These are phyloP conservation scores for Hypsopygia costalis DNA, from an alignment of 2,888 invertebrate species.

Conservation along the genomic window DNA sequence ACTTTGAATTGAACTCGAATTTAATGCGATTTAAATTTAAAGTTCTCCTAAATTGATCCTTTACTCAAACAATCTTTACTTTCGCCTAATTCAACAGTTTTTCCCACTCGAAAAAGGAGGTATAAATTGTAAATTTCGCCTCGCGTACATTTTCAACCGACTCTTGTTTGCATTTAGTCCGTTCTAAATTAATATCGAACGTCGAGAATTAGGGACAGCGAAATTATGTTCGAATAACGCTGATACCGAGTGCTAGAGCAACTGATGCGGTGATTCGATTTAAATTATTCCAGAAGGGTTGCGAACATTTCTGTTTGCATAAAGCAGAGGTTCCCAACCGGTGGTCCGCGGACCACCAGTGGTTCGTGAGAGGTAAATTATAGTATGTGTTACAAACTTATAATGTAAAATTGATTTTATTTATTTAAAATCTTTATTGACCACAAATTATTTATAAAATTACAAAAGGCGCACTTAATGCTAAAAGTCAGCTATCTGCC, in stretches of 20 bases:
- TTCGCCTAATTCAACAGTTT: slow-evolving; percentile 49
- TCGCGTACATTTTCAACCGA: slow-evolving; percentile 31
- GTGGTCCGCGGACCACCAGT: no score
- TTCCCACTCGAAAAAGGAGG: slow-evolving; percentile 34
- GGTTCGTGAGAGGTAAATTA: no score
- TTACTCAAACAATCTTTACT: slow-evolving; percentile 48
- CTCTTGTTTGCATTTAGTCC: slow-evolving; percentile 41
- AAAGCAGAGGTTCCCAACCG: no score
- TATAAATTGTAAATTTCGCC: slow-evolving; percentile 35
- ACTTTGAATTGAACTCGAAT: slow-evolving; percentile 15
- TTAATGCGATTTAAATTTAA: slow-evolving; percentile 33
- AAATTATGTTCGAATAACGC: slow-evolving; percentile 36
- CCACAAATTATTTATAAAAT: no score
- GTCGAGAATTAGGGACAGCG: slow-evolving; percentile 39
- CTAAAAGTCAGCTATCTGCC: no score
- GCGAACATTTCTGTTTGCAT: slow-evolving; percentile 10
- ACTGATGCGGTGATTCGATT: slow-evolving; percentile 4
- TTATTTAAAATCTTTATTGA: no score
- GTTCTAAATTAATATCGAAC: slow-evolving; percentile 49
- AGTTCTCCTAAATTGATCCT: slow-evolving; percentile 42
- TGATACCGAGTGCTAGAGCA: slow-evolving; percentile 17
- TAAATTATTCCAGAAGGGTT: slow-evolving; percentile 5
- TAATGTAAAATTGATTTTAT: no score
- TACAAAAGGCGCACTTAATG: no score
- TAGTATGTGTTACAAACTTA: no score